phyloP scores from a whole-genome alignment of 2,888 invertebrate genomes.

The Polymixis lichenea region DNA sequence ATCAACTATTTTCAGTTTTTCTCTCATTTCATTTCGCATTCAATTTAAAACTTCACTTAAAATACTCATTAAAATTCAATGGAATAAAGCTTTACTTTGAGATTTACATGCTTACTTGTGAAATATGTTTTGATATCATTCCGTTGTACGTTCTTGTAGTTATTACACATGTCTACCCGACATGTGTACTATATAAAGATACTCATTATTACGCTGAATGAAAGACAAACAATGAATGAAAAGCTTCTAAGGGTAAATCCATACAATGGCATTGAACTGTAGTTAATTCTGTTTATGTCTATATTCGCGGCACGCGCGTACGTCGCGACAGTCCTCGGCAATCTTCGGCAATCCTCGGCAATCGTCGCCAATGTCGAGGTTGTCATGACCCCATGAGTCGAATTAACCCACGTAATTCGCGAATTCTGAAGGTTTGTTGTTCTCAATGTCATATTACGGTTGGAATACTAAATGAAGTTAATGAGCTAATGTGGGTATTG shows the following conservation, averaged over 20 bases:
- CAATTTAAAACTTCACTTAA: no score
- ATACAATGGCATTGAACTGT: slow-evolving; percentile 71
- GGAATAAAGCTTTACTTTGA: not conserved
- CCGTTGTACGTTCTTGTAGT: not conserved
- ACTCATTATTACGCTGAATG: slow-evolving; percentile 49
- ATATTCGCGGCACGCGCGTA: slow-evolving; percentile 72
- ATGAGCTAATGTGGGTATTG: slow-evolving; percentile 57
- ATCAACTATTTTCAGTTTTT: not conserved
- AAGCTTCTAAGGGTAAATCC: slow-evolving; percentile 45
- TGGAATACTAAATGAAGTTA: slow-evolving; percentile 61
- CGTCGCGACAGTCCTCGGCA: slow-evolving; percentile 53
- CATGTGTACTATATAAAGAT: not conserved
- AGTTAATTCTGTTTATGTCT: slow-evolving; percentile 62
- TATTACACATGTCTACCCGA: no score
- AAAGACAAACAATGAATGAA: slow-evolving; percentile 61
- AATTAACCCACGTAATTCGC: slow-evolving; percentile 67
- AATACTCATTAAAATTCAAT: not conserved
- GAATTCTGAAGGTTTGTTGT: slow-evolving; percentile 62
- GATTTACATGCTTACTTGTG: not conserved
- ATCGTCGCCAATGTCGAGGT: slow-evolving; percentile 68
- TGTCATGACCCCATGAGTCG: slow-evolving; percentile 62
- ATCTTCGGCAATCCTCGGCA: slow-evolving; percentile 52
- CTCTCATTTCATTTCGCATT: no score
- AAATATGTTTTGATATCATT: slow-evolving; percentile 13
- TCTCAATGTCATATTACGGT: slow-evolving; percentile 41